Percentiles rank a stretch among this genome's conserved stretches.
Conservation (phyloP, 2,888 invertebrate species). For the Nemotelus nigrinus region DNA sequence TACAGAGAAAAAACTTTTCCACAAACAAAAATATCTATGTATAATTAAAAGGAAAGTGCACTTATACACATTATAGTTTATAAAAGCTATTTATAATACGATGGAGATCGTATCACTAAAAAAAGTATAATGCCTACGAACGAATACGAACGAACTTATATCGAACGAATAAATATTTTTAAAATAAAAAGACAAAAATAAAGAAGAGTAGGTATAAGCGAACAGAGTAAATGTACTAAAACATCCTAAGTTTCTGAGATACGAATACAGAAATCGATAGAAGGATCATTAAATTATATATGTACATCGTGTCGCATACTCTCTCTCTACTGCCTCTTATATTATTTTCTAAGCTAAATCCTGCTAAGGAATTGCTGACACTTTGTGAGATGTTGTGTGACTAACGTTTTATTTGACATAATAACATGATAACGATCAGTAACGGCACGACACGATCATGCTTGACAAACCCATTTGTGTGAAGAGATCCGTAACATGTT, state of each 20-base stretch:
- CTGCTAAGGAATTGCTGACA: constrained; percentile 22
- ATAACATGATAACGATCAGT: constrained; percentile 17
- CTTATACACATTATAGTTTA: constrained; percentile 25
- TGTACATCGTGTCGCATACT: constrained; percentile 3
- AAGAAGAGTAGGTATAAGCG: constrained; percentile 1
- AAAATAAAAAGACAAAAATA: not conserved
- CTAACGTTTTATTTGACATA: constrained; percentile 31
- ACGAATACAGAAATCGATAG: not conserved
- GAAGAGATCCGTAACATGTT: constrained; percentile 32
- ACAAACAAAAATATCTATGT: too few relatives aligned
- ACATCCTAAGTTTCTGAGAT: not conserved
- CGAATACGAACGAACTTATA: constrained; percentile 16
- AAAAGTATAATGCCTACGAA: too few relatives aligned
- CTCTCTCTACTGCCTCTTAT: not conserved
- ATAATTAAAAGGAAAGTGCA: constrained; percentile 21
- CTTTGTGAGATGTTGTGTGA: constrained; percentile 31
- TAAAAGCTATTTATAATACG: not conserved
- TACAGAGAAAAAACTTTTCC: too few relatives aligned
- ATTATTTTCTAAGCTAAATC: constrained; percentile 3
- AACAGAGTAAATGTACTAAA: constrained; percentile 14
- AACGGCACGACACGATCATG: constrained; percentile 24
- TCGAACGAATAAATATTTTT: constrained; percentile 1
- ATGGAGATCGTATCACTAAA: too few relatives aligned
- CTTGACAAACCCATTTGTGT: not conserved
- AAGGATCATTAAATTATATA: constrained; percentile 7